Percentiles rank a stretch among this genome's conserved stretches.
Conservation (phyloP, 2,797 vertebrate species). For the Alosa sapidissima region DNA sequence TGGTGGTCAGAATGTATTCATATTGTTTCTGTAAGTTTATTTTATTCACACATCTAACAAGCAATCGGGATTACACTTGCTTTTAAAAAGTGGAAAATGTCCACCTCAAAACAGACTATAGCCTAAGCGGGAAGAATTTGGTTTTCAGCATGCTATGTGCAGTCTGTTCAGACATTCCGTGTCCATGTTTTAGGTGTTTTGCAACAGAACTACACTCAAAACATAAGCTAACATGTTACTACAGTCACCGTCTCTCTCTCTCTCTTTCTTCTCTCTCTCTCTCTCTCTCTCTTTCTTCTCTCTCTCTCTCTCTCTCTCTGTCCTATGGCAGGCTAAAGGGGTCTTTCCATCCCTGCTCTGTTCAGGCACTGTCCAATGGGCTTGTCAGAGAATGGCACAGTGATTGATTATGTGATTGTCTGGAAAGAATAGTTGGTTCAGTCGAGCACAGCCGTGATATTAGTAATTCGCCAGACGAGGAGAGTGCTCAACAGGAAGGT, state of each 20-base stretch:
- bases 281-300: not conserved
- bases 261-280: slow-evolving; percentile 38
- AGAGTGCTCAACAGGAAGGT: slow-evolving; percentile 60
- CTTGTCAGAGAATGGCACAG: slow-evolving; percentile 67
- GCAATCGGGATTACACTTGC: too few species aligned
- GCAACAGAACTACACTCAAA: too few species aligned
- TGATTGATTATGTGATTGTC: slow-evolving; percentile 75
- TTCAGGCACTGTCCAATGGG: slow-evolving; percentile 61
- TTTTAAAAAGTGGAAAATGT: too few species aligned
- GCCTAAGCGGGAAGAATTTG: too few species aligned
- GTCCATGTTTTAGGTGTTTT: too few species aligned
- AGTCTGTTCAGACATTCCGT: too few species aligned
- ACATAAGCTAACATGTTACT: too few species aligned
- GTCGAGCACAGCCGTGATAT: slow-evolving; percentile 51
- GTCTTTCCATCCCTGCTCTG: slow-evolving; percentile 62
- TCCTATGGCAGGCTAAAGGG: slow-evolving; percentile 61
- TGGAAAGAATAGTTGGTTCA: slow-evolving; percentile 21
- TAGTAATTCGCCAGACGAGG: slow-evolving; percentile 55
- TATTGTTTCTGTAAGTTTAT: too few species aligned
- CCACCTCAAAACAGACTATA: too few species aligned
- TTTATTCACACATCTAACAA: too few species aligned
- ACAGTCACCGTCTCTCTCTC: slow-evolving; percentile 10
- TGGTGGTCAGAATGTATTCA: too few species aligned
- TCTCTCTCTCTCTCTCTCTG: not conserved
- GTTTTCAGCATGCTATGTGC: too few species aligned